These are phyloP conservation scores for Nesogale talazaci DNA, from an alignment of 2,113 vertebrate species.

Conservation along the genomic window DNA sequence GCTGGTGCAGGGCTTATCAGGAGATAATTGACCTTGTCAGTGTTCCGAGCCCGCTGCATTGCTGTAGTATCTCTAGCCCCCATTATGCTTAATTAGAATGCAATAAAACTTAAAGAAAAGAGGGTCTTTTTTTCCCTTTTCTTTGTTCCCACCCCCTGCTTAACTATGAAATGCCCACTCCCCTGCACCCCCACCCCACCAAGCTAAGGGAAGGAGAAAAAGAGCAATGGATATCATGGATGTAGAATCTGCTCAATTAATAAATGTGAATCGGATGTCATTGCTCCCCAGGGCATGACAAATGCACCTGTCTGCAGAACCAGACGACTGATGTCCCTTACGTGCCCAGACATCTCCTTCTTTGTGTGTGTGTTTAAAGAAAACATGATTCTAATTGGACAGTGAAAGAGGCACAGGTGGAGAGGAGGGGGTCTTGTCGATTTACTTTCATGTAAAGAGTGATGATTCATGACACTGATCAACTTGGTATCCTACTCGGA, in stretches of 20 bases:
- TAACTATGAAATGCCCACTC: constrained; percentile 49
- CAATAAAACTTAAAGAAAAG: constrained; percentile 67
- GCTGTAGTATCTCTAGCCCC: constrained; percentile 62
- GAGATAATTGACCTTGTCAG: constrained; percentile 84
- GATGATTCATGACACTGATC: not conserved
- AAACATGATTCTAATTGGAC: constrained; percentile 68
- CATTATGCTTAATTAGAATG: constrained; percentile 80
- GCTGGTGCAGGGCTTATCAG: constrained; percentile 64
- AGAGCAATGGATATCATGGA: constrained; percentile 53
- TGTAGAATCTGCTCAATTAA: constrained; percentile 82
- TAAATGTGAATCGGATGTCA: constrained; percentile 72
- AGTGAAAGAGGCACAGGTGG: not conserved
- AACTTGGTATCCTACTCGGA: not conserved
- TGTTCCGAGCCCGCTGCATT: constrained; percentile 41
- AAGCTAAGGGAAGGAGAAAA: not conserved
- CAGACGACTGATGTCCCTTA: constrained; percentile 71
- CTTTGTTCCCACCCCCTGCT: not conserved
- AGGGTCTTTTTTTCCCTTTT: not conserved
- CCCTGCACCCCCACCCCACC: not conserved
- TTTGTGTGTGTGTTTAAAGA: constrained; percentile 36
- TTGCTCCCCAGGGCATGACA: constrained; percentile 77
- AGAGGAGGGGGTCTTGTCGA: not conserved
- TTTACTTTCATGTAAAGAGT: constrained; percentile 30
- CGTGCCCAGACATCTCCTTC: constrained; percentile 59
- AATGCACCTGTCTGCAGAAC: constrained; percentile 73